These are phyloP conservation scores for Nezara viridula DNA, from an alignment of 2,888 invertebrate species.

Conservation along the genomic window DNA sequence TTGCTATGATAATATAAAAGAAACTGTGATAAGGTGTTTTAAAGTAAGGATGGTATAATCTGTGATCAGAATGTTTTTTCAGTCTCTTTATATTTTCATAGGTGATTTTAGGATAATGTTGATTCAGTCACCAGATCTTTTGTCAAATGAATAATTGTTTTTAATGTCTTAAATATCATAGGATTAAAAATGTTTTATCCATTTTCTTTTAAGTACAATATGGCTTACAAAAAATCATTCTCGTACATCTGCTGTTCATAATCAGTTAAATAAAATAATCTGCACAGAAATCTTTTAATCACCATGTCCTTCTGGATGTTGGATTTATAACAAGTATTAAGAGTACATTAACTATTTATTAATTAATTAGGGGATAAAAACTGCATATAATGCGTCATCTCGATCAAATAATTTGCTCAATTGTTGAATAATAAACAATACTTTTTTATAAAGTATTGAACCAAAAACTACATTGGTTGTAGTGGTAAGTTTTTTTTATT, in stretches of 20 bases:
- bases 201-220: background rate
- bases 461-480: no score
- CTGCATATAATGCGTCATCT: no score
- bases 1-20: conserved; percentile 37
- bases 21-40: conserved; percentile 33
- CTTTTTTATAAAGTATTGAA: no score
- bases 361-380: no score
- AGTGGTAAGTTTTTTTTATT: no score
- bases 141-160: background rate
- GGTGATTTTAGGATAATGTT: background rate
- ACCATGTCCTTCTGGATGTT: background rate
- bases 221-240: background rate
- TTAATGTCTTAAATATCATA: background rate
- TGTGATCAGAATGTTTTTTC: conserved; percentile 34
- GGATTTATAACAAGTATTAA: background rate
- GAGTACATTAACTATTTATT: background rate
- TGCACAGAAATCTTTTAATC: conserved; percentile 10
- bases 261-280: conserved; percentile 27
- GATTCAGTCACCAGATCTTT: background rate
- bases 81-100: conserved; percentile 49
- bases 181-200: background rate
- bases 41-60: conserved; percentile 37
- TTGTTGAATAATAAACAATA: no score
- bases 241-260: conserved; percentile 13
- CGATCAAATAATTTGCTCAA: no score